These are phyloP conservation scores for Aethes cnicana DNA, from an alignment of 2,888 invertebrate genomes.

Conservation along the genomic window DNA sequence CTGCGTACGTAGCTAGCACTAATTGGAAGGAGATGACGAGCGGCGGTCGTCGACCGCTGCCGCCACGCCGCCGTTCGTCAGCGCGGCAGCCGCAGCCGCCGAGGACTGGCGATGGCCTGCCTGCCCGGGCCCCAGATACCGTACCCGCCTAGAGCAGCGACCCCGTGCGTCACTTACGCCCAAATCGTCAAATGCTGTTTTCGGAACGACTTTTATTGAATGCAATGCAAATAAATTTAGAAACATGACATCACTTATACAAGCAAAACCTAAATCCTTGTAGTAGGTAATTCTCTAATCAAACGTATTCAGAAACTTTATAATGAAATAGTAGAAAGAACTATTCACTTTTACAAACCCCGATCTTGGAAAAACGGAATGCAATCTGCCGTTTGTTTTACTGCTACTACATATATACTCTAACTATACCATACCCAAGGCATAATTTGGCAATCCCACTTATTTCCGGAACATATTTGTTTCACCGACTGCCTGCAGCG, in stretches of 20 bases:
- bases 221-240: too few relatives aligned
- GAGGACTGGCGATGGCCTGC: slow-evolving; percentile 1
- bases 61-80: slow-evolving; percentile 54
- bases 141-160: slow-evolving; percentile 24
- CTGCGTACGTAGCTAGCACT: slow-evolving; percentile 46
- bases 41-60: slow-evolving; percentile 64
- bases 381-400: too few relatives aligned
- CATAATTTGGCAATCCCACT: slow-evolving; percentile 26
- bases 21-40: slow-evolving; percentile 61
- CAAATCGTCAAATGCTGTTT: too few relatives aligned
- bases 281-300: too few relatives aligned
- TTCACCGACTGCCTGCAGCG: slow-evolving; percentile 11
- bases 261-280: too few relatives aligned
- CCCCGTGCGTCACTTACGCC: slow-evolving; percentile 16
- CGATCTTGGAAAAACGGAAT: too few relatives aligned
- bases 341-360: too few relatives aligned
- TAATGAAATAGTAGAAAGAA: too few relatives aligned
- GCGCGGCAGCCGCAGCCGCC: slow-evolving; percentile 36
- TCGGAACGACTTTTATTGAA: too few relatives aligned
- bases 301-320: too few relatives aligned
- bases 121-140: slow-evolving; percentile 25
- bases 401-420: not conserved
- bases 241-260: too few relatives aligned
- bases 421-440: slow-evolving; percentile 21
- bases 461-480: slow-evolving; percentile 13